phyloP scores from a whole-genome alignment of 2,797 vertebrate species.

The Ibycter americanus region DNA sequence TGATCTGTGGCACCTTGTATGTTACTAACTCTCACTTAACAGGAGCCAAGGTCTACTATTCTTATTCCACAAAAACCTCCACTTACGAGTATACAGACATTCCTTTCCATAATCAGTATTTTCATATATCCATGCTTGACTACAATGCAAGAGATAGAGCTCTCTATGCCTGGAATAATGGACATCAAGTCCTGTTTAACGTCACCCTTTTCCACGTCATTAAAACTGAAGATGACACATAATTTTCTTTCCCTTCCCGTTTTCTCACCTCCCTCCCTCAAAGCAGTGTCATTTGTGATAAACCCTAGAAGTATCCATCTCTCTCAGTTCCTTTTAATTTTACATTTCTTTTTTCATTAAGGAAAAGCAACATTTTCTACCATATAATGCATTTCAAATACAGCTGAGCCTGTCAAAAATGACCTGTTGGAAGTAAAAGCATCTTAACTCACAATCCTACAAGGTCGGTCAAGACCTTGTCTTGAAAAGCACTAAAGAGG shows the following conservation, averaged over 20 bases:
- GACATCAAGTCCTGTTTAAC: conserved; percentile 97
- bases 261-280: not conserved
- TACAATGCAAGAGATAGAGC: conserved; percentile 95
- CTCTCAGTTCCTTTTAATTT: conserved; percentile 50
- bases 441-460: conserved; percentile 59
- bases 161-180: conserved; percentile 98
- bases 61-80: conserved; percentile 95
- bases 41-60: conserved; percentile 97
- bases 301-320: conserved; percentile 58
- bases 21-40: conserved; percentile 97
- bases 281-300: conserved; percentile 67
- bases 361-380: conserved; percentile 64
- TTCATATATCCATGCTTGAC: conserved; percentile 99
- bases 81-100: conserved; percentile 96
- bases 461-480: conserved; percentile 58
- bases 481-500: conserved; percentile 68
- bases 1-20: conserved; percentile 97
- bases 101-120: conserved; percentile 98
- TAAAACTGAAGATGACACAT: conserved; percentile 94
- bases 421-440: conserved; percentile 68
- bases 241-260: conserved; percentile 52
- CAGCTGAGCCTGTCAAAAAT: conserved; percentile 55
- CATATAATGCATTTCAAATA: conserved; percentile 58
- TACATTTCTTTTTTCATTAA: conserved; percentile 45
- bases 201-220: conserved; percentile 98